Conservation (phyloP, 2,888 invertebrate species). For the Melanostoma mellinum region DNA sequence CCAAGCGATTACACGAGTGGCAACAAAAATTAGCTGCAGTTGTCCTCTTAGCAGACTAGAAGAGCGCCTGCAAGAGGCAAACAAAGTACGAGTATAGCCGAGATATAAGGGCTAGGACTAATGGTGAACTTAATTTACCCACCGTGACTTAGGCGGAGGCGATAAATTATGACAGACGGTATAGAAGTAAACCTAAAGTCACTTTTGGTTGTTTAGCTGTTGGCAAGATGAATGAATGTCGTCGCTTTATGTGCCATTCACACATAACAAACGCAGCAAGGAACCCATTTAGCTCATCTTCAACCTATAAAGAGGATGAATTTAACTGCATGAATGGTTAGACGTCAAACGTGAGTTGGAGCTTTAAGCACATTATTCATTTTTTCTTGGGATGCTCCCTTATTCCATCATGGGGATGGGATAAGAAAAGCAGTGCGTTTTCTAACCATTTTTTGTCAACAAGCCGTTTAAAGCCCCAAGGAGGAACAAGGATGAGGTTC, state of each 20-base stretch:
- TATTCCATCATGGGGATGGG: not conserved
- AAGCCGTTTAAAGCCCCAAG: slow-evolving; percentile 37
- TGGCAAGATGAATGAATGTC: slow-evolving; percentile 59
- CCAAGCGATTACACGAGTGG: slow-evolving; percentile 35
- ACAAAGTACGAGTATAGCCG: too few relatives aligned
- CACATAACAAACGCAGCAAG: slow-evolving; percentile 47
- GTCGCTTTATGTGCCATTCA: slow-evolving; percentile 51
- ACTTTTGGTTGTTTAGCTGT: slow-evolving; percentile 52
- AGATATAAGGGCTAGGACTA: not conserved
- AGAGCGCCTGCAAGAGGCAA: not conserved
- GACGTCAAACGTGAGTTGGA: slow-evolving; percentile 48
- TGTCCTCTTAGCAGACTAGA: not conserved
- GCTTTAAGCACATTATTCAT: slow-evolving; percentile 38
- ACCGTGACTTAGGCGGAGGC: slow-evolving; percentile 17
- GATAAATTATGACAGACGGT: slow-evolving; percentile 27
- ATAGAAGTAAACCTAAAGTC: slow-evolving; percentile 48
- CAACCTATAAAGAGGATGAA: slow-evolving; percentile 65
- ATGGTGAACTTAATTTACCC: slow-evolving; percentile 43
- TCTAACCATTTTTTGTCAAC: slow-evolving; percentile 1
- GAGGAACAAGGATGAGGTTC: slow-evolving; percentile 21
- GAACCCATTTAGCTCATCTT: slow-evolving; percentile 63
- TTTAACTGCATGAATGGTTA: slow-evolving; percentile 58
- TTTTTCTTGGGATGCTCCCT: slow-evolving; percentile 3
- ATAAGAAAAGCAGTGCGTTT: slow-evolving; percentile 35
- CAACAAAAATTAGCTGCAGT: slow-evolving; percentile 54